phyloP scores from a whole-genome alignment of 2,797 vertebrate genomes.

The Erpetoichthys calabaricus region DNA sequence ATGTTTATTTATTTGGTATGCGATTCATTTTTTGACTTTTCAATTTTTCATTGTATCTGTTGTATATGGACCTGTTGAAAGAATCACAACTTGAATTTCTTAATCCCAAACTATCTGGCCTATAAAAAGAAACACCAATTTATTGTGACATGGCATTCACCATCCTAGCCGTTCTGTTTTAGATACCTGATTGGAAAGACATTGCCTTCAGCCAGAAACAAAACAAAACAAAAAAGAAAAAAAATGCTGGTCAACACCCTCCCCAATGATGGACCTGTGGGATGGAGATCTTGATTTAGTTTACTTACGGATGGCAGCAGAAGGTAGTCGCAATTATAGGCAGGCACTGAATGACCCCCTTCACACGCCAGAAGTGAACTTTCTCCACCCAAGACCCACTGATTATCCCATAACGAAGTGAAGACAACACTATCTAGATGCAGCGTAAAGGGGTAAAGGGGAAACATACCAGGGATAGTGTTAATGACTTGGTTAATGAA shows the following conservation, averaged over 20 bases:
- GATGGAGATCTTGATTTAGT: conserved; percentile 20
- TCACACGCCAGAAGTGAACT: conserved; percentile 50
- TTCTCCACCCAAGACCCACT: conserved; percentile 54
- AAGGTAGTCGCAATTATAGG: conserved; percentile 53
- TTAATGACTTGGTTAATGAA: conserved; percentile 2
- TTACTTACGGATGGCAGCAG: conserved; percentile 62
- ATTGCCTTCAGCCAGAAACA: neutral
- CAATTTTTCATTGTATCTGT: too few species aligned
- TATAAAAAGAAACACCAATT: conserved; percentile 10
- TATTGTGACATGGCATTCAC: conserved; percentile 18
- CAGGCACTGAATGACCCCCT: conserved; percentile 52
- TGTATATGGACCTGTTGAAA: too few species aligned
- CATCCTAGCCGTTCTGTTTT: too few species aligned
- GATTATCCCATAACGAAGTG: conserved; percentile 57
- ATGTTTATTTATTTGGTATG: too few species aligned
- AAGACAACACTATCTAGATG: conserved; percentile 53
- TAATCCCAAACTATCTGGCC: neutral
- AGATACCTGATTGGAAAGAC: too few species aligned
- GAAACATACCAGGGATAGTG: conserved; percentile 12
- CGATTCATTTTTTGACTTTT: too few species aligned
- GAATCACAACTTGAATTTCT: too few species aligned
- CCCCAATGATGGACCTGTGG: conserved; percentile 4
- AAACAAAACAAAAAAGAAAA: conserved; percentile 10
- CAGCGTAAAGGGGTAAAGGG: conserved; percentile 23
- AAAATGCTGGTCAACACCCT: conserved; percentile 2